Conservation (phyloP, 2,888 invertebrate species). For the Thelaira solivaga region DNA sequence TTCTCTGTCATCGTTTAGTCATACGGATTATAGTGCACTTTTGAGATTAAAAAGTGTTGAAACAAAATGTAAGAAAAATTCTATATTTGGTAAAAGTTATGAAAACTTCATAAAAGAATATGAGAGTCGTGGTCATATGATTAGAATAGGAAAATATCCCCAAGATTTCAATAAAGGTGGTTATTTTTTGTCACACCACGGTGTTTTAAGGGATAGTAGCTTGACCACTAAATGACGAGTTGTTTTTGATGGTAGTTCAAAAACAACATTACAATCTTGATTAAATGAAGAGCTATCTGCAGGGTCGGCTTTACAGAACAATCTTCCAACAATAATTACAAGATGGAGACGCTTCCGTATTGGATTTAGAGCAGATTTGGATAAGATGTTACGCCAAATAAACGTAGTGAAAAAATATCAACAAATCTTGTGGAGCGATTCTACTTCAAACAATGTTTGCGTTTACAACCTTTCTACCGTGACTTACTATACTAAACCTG, state of each 20-base stretch:
- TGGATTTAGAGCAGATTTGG: conserved; percentile 53
- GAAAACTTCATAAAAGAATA: conserved; percentile 7
- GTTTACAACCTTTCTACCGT: conserved; percentile 48
- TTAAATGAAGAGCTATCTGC: conserved; percentile 45
- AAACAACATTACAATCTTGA: not conserved
- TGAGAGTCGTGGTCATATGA: conserved; percentile 18
- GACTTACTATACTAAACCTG: conserved; percentile 48
- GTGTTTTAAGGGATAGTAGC: conserved; percentile 28
- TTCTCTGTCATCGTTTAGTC: not conserved
- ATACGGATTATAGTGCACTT: conserved; percentile 26
- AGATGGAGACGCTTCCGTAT: conserved; percentile 42
- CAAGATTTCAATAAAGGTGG: not conserved
- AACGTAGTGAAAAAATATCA: conserved; percentile 29
- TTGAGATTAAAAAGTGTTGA: conserved; percentile 30
- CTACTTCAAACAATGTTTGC: not conserved
- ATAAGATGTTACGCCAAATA: conserved; percentile 61
- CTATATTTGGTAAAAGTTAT: not conserved
- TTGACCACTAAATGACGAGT: conserved; percentile 33
- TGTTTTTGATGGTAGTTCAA: conserved; percentile 46
- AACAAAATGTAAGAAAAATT: not conserved
- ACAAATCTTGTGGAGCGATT: conserved; percentile 34
- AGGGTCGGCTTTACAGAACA: conserved; percentile 53
- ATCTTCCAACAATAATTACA: conserved; percentile 37
- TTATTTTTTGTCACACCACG: conserved; percentile 34
- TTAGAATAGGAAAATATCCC: conserved; percentile 12